These are phyloP conservation scores for Drosophila testacea DNA, from an alignment of 2,888 invertebrate species.

Conservation along the genomic window DNA sequence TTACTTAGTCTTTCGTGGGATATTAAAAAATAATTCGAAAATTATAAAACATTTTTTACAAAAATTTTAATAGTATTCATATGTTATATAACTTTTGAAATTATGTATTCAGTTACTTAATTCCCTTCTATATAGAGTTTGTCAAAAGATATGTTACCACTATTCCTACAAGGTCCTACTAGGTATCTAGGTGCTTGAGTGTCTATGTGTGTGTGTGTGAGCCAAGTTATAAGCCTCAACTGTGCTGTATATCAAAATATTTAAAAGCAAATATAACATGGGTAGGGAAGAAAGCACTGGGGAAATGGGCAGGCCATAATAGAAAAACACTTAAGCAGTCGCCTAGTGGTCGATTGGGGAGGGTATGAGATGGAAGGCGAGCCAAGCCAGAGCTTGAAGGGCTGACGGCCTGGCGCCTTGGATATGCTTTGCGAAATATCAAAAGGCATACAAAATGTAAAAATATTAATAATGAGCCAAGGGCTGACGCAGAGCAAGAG, in stretches of 20 bases:
- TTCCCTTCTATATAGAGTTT: not conserved
- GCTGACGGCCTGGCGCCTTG: constrained; percentile 43
- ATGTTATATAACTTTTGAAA: too few species aligned
- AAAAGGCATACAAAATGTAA: constrained; percentile 79
- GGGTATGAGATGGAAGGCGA: not conserved
- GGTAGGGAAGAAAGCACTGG: constrained; percentile 60
- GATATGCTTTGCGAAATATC: constrained; percentile 50
- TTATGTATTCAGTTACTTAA: not conserved
- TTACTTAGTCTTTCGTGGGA: not conserved
- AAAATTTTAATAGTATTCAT: too few species aligned
- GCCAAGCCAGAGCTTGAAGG: not conserved
- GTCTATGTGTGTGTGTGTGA: constrained; percentile 37
- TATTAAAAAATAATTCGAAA: too few species aligned
- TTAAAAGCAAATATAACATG: constrained; percentile 83
- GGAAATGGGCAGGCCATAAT: constrained; percentile 68
- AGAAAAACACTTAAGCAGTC: constrained; percentile 81
- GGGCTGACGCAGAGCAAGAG: constrained; percentile 61
- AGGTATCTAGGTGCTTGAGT: constrained; percentile 32
- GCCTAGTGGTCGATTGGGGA: constrained; percentile 43
- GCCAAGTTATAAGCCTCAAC: constrained; percentile 72
- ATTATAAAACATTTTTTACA: too few species aligned
- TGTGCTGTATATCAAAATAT: constrained; percentile 83
- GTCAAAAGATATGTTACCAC: not conserved
- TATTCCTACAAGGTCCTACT: constrained; percentile 22
- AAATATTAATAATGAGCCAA: constrained; percentile 77